phyloP scores from a whole-genome alignment of 2,113 vertebrate species.

The Aegotheles bennettii region DNA sequence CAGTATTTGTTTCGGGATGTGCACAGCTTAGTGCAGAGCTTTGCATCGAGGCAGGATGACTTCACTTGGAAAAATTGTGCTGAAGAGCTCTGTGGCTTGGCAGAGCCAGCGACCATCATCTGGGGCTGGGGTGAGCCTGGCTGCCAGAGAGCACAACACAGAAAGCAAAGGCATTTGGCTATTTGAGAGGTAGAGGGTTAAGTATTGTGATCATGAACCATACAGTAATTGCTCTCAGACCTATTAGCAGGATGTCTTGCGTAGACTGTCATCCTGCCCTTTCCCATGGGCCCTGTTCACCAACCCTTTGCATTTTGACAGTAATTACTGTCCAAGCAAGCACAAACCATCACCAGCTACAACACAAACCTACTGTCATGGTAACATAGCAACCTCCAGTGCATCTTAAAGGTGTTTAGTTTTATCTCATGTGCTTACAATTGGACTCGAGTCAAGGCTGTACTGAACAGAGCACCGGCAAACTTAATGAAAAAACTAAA shows the following conservation, averaged over 20 bases:
- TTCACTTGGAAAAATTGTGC: background rate
- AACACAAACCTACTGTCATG: background rate
- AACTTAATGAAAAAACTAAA: background rate
- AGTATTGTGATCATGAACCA: conserved; percentile 59
- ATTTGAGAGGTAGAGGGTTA: conserved; percentile 58
- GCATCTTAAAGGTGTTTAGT: background rate
- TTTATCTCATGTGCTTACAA: background rate
- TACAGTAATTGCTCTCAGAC: conserved; percentile 65
- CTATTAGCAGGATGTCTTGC: conserved; percentile 65
- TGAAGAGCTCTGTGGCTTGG: too few relatives aligned
- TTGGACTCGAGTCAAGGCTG: background rate
- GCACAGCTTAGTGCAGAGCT: fast-evolving
- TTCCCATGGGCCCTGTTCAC: conserved; percentile 55
- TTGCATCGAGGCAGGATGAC: background rate
- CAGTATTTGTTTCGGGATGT: background rate
- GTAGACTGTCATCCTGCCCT: conserved; percentile 68
- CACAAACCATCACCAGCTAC: conserved; percentile 55
- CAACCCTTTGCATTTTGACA: conserved; percentile 61
- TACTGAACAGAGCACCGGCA: background rate
- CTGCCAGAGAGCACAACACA: background rate
- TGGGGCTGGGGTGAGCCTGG: background rate
- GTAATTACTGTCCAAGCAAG: conserved; percentile 69
- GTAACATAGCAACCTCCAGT: conserved; percentile 48
- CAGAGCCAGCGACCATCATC: background rate
- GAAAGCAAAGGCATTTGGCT: background rate